phyloP scores from a whole-genome alignment of 2,797 vertebrate species.

The Threskiornis aethiopicus region DNA sequence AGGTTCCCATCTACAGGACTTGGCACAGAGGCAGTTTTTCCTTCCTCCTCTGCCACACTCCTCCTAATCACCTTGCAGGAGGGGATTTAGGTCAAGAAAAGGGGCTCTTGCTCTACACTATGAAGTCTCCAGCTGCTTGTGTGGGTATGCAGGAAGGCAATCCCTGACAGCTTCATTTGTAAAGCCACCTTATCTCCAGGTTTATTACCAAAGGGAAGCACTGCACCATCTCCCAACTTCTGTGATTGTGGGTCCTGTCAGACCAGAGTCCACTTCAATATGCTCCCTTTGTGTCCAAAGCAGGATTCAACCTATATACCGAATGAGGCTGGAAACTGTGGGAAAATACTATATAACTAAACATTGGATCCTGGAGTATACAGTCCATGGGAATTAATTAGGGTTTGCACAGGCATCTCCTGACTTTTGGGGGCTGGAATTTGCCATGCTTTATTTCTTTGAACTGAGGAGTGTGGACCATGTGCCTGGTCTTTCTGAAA shows the following conservation, averaged over 20 bases:
- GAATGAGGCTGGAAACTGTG: not conserved
- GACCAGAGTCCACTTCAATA: not conserved
- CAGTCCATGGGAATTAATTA: not conserved
- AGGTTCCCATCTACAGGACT: not conserved
- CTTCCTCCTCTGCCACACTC: not conserved
- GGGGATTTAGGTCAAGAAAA: not conserved
- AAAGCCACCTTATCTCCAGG: not conserved
- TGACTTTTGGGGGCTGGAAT: not conserved
- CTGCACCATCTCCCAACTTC: not conserved
- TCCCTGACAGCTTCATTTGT: not conserved
- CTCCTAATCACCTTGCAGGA: not conserved
- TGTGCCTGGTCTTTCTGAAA: not conserved
- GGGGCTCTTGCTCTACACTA: not conserved
- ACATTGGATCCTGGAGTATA: not conserved
- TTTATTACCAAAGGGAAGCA: not conserved
- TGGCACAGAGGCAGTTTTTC: not conserved
- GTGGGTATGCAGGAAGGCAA: not conserved
- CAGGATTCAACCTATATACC: not conserved
- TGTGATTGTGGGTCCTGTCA: not conserved
- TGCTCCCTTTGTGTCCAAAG: not conserved
- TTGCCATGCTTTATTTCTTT: not conserved
- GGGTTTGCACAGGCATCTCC: not conserved
- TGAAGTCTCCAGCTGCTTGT: not conserved
- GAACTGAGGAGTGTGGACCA: not conserved
- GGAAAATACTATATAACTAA: not conserved